These are phyloP conservation scores for Tiliacea aurago DNA, from an alignment of 2,888 invertebrate genomes.

Conservation along the genomic window DNA sequence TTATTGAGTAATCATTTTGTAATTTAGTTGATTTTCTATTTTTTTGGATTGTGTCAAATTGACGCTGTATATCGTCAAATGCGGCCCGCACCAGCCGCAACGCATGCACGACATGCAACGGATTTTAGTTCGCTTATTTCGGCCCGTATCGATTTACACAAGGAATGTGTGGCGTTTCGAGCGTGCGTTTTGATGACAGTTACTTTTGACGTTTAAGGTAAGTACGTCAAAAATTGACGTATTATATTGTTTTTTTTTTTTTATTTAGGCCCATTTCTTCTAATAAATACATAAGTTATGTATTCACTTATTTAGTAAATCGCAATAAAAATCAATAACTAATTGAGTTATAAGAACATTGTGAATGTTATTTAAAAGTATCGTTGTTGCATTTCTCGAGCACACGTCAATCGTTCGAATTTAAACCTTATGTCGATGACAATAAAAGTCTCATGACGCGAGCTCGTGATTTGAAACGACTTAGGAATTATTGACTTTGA, in stretches of 20 bases:
- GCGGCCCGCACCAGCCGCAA: background rate
- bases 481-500: background rate
- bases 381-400: background rate
- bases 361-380: slow-evolving; percentile 13
- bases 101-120: background rate
- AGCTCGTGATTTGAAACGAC: background rate
- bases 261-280: background rate
- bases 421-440: background rate
- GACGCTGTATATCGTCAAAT: background rate
- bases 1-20: slow-evolving; percentile 2
- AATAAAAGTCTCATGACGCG: background rate
- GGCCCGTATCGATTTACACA: background rate
- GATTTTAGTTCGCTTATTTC: background rate
- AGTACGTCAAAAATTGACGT: background rate
- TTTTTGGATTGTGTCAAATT: background rate
- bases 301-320: slow-evolving; percentile 13
- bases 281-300: slow-evolving; percentile 9
- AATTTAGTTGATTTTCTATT: slow-evolving; percentile 8
- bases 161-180: background rate
- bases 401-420: background rate
- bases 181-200: background rate
- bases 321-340: slow-evolving; percentile 25
- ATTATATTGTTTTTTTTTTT: background rate
- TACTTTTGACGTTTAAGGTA: too few species aligned
- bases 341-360: background rate